These are phyloP conservation scores for Sphenodon punctatus DNA, from an alignment of 2,797 vertebrate genomes.

Conservation along the genomic window DNA sequence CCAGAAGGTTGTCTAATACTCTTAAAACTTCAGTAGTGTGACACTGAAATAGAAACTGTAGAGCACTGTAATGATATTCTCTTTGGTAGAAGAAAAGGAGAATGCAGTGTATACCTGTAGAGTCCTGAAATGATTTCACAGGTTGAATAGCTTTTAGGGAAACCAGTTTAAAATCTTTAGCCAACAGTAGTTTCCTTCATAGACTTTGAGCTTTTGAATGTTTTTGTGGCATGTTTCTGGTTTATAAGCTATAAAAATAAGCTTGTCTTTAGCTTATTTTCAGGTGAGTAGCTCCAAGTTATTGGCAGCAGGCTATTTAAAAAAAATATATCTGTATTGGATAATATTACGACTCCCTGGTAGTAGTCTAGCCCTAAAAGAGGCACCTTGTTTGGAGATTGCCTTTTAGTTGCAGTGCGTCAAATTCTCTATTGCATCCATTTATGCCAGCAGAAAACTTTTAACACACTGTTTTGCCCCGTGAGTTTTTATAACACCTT, in stretches of 20 bases:
- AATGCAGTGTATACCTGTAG: background rate
- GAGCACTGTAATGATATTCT: background rate
- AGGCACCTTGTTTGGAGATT: background rate
- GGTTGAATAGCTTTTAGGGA: background rate
- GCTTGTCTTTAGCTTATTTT: background rate
- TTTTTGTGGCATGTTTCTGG: background rate
- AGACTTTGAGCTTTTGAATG: background rate
- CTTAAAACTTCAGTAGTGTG: background rate
- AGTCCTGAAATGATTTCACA: background rate
- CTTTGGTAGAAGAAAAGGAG: background rate
- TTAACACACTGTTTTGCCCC: background rate
- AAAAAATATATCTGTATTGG: constrained; percentile 6
- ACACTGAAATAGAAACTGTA: background rate
- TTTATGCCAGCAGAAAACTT: background rate
- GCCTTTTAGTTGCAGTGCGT: background rate
- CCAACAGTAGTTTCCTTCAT: background rate
- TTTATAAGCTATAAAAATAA: too few species aligned
- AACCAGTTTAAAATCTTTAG: background rate
- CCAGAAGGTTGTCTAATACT: background rate
- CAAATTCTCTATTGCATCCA: background rate
- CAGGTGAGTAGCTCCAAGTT: background rate
- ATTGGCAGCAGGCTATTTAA: background rate
- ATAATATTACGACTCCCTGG: background rate
- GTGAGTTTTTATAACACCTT: background rate
- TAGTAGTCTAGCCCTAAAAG: background rate